Percentiles rank a stretch among this genome's conserved stretches.
Evolutionary conservation across 2,888 invertebrate genomes (phyloP).

Genomic region (Coelogynopora nodosa): DNA sequence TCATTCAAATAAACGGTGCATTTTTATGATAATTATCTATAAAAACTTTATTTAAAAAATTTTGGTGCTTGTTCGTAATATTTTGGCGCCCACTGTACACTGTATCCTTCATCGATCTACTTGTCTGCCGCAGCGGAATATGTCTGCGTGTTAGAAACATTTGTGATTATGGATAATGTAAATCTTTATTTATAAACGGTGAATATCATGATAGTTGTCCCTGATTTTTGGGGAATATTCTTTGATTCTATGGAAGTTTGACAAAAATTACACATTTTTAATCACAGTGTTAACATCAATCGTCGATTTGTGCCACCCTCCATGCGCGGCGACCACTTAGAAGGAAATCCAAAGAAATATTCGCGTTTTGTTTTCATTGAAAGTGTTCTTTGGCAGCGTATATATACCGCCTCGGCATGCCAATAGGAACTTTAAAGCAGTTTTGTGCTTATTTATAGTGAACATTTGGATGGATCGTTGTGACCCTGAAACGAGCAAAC

Average conservation of each 20-base stretch:
- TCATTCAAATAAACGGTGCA: too few relatives aligned
- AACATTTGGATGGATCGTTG: not conserved
- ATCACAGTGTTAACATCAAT: not conserved
- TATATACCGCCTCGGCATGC: not conserved
- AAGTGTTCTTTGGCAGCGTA: slow-evolving; percentile 26
- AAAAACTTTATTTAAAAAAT: too few relatives aligned
- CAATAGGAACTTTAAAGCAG: not conserved
- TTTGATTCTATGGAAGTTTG: slow-evolving; percentile 18
- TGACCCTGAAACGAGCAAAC: not conserved
- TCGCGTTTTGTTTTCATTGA: not conserved
- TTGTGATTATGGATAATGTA: too few relatives aligned
- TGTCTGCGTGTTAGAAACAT: not conserved
- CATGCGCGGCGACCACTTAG: not conserved
- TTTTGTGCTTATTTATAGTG: slow-evolving; percentile 8
- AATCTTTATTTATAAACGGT: too few relatives aligned
- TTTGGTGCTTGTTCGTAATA: too few relatives aligned
- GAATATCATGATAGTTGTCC: too few relatives aligned
- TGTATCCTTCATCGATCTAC: not conserved
- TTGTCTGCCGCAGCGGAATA: slow-evolving; percentile 8
- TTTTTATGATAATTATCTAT: too few relatives aligned
- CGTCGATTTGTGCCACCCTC: slow-evolving; percentile 2
- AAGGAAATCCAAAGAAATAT: not conserved
- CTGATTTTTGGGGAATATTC: slow-evolving; percentile 22
- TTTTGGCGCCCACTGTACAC: not conserved
- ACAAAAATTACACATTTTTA: slow-evolving; percentile 2